Base-by-base conservation (phyloP, 64 coral and sea anemone genomes). In the Cladopsammia gracilis region DNA sequence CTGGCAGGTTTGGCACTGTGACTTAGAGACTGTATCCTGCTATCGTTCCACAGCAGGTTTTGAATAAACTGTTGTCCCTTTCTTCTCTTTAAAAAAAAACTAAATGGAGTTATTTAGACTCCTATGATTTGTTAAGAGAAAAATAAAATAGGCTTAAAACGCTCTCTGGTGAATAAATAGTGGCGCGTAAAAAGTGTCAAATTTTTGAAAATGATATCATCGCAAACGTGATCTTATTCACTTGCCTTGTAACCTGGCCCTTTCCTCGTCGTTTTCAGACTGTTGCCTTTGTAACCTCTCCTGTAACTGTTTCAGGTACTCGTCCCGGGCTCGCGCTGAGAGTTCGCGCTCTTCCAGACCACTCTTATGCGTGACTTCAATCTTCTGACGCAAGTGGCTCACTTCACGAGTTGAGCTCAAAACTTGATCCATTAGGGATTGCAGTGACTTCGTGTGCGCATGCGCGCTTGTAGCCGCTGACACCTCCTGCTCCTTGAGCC, bases 191-290 rank as follows among this genome's bases (percentile, higher is more conserved):
- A 56, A 56, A 6, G 53, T 7, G 1, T 12, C 12, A 12, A 10
- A 56, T 7, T 3, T 56, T 6, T 6, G 7, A 10, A 7, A 56
- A 56, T 10, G 53, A 56, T 7, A 6, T 10, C 14, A 9, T 70
- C 67, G 12, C 26, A 24, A 70, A 24, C 7, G 26, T 20, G 6
- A 70, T 10, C 11, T 70, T 16, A 7, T 3, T 51, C 46, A 84
- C 61, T 84, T 51, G 91, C 94, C 94, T 86, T 96, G 94, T 26
- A 99, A 84, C 62, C 97, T 81, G 11, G 81, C 68, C 48, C 97
- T 92, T 50, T 99, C 97, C 70, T 96, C 97, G 14, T 99, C 97
- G 45, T 96, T 99, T 58, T 99, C 97, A 46, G 97, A 89, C 44
- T 99, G 97, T 51, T 99, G 97, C 64, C 87, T 89, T 44, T 91